Conservation (phyloP, 2,888 invertebrate species). For the Lasioglossum calceatum region DNA sequence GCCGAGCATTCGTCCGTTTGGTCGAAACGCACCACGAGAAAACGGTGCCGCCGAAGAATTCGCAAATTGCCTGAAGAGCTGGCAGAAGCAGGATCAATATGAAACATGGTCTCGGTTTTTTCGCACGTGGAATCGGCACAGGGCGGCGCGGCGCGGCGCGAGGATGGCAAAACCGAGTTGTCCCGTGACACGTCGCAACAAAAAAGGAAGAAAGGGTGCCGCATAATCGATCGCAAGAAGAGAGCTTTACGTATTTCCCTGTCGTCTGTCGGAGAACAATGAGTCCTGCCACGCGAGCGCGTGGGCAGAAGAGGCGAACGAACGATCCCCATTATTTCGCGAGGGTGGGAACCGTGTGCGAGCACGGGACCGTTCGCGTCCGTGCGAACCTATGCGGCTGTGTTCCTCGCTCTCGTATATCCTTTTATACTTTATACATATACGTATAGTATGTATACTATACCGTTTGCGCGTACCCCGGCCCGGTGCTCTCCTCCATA, state of each 20-base stretch:
- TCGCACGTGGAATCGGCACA: conserved; percentile 3
- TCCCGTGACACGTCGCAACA: conserved; percentile 43
- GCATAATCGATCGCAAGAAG: conserved; percentile 67
- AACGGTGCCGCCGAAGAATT: not conserved
- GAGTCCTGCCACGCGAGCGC: conserved; percentile 65
- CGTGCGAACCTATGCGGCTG: conserved; percentile 45
- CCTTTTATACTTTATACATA: conserved; percentile 37
- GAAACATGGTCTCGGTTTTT: not conserved
- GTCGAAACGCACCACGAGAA: too few relatives aligned
- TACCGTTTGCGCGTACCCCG: not conserved
- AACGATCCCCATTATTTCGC: conserved; percentile 62
- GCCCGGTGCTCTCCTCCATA: conserved; percentile 48
- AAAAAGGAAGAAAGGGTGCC: conserved; percentile 47
- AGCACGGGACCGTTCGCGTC: conserved; percentile 2
- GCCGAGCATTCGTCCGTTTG: too few relatives aligned
- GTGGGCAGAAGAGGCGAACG: conserved; percentile 67
- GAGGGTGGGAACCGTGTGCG: conserved; percentile 62
- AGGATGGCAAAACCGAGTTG: conserved; percentile 26
- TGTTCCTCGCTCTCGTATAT: conserved; percentile 13
- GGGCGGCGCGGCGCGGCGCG: not conserved
- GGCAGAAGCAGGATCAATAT: not conserved
- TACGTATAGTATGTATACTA: not conserved
- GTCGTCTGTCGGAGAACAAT: conserved; percentile 71
- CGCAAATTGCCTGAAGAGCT: not conserved
- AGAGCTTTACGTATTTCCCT: conserved; percentile 62